phyloP scores from a whole-genome alignment of 2,888 invertebrate species.

The Teleiodes luculella region DNA sequence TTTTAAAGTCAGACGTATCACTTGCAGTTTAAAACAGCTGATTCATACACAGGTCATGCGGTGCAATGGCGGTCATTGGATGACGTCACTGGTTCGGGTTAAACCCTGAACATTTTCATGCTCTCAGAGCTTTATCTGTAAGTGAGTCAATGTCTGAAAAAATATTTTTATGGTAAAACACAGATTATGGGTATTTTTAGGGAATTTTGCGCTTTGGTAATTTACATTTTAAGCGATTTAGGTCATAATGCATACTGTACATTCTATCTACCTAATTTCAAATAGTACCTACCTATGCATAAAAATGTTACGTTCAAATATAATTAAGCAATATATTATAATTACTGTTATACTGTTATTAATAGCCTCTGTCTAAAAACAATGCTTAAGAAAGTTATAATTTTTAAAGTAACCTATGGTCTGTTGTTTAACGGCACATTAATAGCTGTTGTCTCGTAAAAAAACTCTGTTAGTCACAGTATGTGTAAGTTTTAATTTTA shows the following conservation, averaged over 20 bases:
- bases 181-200: too few relatives aligned
- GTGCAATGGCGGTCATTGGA: neutral
- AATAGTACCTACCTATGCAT: too few relatives aligned
- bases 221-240: too few relatives aligned
- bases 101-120: constrained; percentile 1
- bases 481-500: neutral
- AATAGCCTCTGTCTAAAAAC: too few relatives aligned
- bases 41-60: constrained; percentile 4
- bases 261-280: too few relatives aligned
- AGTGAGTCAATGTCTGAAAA: too few relatives aligned
- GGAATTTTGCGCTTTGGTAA: too few relatives aligned
- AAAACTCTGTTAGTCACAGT: neutral
- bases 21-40: neutral
- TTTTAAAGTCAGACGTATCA: neutral
- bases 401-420: neutral
- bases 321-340: too few relatives aligned
- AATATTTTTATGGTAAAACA: too few relatives aligned
- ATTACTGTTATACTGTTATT: too few relatives aligned
- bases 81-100: neutral
- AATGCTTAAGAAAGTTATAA: neutral
- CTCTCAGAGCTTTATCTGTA: neutral
- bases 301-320: too few relatives aligned
- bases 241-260: too few relatives aligned
- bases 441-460: neutral
- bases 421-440: neutral